Conservation (phyloP, 2,797 vertebrate genomes). For the Sebastes taczanowskii region DNA sequence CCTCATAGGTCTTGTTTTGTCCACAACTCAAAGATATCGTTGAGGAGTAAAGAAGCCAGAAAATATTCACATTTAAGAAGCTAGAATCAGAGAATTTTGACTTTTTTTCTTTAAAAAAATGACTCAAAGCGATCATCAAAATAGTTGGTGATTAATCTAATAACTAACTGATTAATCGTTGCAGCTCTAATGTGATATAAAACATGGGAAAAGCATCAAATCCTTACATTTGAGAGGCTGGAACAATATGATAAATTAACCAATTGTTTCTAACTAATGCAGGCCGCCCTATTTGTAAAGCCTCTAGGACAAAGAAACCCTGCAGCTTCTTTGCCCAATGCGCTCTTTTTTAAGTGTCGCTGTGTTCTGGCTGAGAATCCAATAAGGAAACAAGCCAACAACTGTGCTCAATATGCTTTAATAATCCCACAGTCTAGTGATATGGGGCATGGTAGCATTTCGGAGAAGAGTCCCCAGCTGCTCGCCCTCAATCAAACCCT, state of each 20-base stretch:
- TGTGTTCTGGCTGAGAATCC: neutral
- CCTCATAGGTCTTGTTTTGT: too few species aligned
- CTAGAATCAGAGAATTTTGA: too few species aligned
- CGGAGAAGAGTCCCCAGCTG: conserved; percentile 29
- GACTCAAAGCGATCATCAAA: too few species aligned
- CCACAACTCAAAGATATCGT: too few species aligned
- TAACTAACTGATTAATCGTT: too few species aligned
- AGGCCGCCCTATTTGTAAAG: neutral
- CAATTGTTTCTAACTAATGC: neutral
- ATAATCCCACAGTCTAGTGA: conserved; percentile 24
- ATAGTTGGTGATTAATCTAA: too few species aligned
- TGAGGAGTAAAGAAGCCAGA: too few species aligned
- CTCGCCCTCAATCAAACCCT: conserved; percentile 49
- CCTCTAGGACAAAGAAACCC: neutral
- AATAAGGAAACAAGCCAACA: conserved; percentile 10
- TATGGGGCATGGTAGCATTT: conserved; percentile 30
- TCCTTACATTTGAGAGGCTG: neutral
- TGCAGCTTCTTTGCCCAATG: neutral
- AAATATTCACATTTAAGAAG: too few species aligned
- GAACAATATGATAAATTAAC: neutral
- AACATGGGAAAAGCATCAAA: neutral
- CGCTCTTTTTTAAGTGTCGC: neutral
- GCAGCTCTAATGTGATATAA: neutral
- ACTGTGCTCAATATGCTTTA: conserved; percentile 3
- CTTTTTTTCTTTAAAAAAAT: too few species aligned